Percentiles rank a stretch among this genome's conserved stretches.
These are phyloP conservation scores for Drepana arcuata DNA, from an alignment of 1,140 invertebrate species.

Conservation along the genomic window DNA sequence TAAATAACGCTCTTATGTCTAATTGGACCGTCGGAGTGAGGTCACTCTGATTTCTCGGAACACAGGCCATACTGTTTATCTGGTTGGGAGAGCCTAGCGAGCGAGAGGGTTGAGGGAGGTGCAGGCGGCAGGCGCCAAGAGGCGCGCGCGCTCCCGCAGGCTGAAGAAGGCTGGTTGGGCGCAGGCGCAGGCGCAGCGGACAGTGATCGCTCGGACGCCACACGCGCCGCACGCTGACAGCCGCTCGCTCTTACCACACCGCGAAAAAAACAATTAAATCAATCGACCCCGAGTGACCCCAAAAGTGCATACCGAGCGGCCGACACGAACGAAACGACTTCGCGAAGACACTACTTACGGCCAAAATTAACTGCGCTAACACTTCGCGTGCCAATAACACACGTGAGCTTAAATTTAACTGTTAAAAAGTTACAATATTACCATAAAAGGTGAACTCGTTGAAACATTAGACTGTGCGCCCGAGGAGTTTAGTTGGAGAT, in stretches of 20 bases:
- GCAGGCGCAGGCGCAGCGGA: conserved; percentile 7
- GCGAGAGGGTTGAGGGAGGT: conserved; percentile 18
- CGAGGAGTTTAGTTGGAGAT: conserved; percentile 15
- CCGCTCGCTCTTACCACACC: conserved; percentile 8
- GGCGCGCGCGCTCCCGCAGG: conserved; percentile 23
- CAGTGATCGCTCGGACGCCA: conserved; percentile 53
- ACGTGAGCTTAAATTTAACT: conserved; percentile 39
- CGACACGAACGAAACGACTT: conserved; percentile 48
- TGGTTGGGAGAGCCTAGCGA: conserved; percentile 26
- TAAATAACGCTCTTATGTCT: conserved; percentile 31
- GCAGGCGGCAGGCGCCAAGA: conserved; percentile 15
- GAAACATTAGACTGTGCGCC: conserved; percentile 33
- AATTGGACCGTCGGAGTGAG: conserved; percentile 11
- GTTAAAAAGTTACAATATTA: conserved; percentile 24
- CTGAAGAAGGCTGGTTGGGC: conserved; percentile 1
- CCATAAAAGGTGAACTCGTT: conserved; percentile 25
- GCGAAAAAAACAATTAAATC: conserved; percentile 26
- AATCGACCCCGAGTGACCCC: conserved; percentile 50
- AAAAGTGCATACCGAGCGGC: conserved; percentile 39
- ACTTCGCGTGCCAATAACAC: conserved; percentile 34
- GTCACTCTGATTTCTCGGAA: conserved; percentile 32
- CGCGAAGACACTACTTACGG: conserved; percentile 25
- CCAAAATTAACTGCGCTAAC: conserved; percentile 26
- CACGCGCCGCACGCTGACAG: conserved; percentile 27
- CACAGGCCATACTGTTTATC: conserved; percentile 26